Conservation (phyloP, 2,113 vertebrate species). For the Oncorhynchus kisutch region DNA sequence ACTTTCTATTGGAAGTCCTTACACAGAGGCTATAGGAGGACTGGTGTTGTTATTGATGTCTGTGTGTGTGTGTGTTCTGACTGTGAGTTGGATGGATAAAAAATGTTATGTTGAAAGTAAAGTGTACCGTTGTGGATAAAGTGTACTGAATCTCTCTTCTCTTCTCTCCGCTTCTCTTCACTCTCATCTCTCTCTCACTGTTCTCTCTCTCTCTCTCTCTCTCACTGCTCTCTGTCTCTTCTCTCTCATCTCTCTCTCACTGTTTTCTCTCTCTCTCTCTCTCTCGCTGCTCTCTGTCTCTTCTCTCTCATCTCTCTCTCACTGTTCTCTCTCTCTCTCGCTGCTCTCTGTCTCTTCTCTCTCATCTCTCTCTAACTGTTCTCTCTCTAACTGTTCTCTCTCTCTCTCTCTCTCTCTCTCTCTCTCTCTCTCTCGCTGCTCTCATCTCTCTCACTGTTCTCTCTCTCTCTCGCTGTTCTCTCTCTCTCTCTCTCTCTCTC, state of each 20-base stretch:
- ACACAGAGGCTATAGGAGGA: no score
- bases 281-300: no score
- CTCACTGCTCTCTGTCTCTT: no score
- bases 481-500: not conserved
- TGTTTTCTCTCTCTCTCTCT: not conserved
- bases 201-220: not conserved
- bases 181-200: constrained; percentile 2
- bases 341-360: not conserved
- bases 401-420: not conserved
- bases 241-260: not conserved
- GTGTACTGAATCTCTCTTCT: not conserved
- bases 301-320: not conserved
- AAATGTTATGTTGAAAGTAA: not conserved
- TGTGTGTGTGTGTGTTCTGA: not conserved
- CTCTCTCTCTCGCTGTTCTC: no score
- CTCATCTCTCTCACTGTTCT: not conserved
- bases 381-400: not conserved
- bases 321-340: not conserved
- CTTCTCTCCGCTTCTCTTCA: constrained; percentile 9
- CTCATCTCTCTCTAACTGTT: not conserved
- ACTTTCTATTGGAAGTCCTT: no score
- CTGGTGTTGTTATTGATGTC: no score
- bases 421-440: not conserved
- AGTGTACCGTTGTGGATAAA: not conserved
- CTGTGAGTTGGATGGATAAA: not conserved